Percentiles rank a stretch among this genome's conserved stretches.
Conservation (phyloP, 2,888 invertebrate species). For the Muschampia plurimacula region DNA sequence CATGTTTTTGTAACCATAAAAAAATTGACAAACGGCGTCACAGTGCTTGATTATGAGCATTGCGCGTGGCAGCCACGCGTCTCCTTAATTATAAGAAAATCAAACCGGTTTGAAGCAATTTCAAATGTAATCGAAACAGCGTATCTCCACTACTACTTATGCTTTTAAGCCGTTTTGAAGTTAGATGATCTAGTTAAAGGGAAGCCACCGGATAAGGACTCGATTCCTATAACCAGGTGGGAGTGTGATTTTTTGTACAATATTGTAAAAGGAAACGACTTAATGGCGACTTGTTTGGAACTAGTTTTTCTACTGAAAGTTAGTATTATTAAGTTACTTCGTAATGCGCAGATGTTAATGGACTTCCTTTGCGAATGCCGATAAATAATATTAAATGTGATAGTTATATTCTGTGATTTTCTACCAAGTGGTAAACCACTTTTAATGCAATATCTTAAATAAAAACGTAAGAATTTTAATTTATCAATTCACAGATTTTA, state of each 20-base stretch:
- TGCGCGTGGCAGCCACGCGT: constrained; percentile 67
- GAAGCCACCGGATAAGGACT: constrained; percentile 33
- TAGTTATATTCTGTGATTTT: constrained; percentile 5
- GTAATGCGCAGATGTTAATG: constrained; percentile 23
- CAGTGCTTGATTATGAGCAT: constrained; percentile 66
- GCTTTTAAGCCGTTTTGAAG: neutral
- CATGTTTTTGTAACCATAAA: constrained; percentile 19
- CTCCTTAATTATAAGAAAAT: constrained; percentile 78
- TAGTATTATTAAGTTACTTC: constrained; percentile 35
- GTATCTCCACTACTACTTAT: neutral
- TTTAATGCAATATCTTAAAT: neutral
- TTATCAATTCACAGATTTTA: neutral
- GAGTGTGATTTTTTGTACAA: constrained; percentile 42
- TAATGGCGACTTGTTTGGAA: constrained; percentile 60
- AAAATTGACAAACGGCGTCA: constrained; percentile 56
- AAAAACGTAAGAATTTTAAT: neutral
- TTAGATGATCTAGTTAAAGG: constrained; percentile 1
- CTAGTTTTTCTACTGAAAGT: constrained; percentile 33
- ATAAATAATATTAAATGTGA: neutral
- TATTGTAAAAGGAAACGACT: constrained; percentile 46
- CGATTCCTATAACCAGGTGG: constrained; percentile 34
- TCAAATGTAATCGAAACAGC: neutral
- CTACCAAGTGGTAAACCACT: neutral
- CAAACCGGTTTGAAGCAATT: constrained; percentile 56
- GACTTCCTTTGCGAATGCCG: constrained; percentile 27